Percentiles rank a stretch among this genome's conserved stretches.
Conservation (phyloP, 2,888 invertebrate genomes). For the Drosophila prolongata region DNA sequence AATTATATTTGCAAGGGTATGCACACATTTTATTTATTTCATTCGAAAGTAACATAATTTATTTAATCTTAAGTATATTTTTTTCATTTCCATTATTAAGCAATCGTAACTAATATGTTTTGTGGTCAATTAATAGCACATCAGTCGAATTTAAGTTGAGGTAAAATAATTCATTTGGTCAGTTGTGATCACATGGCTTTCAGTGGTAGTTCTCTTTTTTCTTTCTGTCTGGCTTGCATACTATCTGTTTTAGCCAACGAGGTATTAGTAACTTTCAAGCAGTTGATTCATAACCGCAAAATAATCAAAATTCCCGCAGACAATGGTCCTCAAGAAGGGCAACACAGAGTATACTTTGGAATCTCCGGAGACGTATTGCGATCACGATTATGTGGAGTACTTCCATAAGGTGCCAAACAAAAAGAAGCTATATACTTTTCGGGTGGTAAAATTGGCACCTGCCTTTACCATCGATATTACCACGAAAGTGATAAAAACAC, state of each 20-base stretch:
- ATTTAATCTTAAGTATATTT: too few relatives aligned
- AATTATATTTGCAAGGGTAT: too few relatives aligned
- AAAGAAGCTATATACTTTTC: conserved; percentile 34
- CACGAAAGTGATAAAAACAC: conserved; percentile 9
- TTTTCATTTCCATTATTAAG: background rate
- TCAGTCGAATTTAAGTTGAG: background rate
- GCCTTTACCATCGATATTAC: conserved; percentile 35
- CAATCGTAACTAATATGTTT: conserved; percentile 3
- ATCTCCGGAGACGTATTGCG: conserved; percentile 29
- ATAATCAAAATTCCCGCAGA: background rate
- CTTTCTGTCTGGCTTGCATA: conserved; percentile 8
- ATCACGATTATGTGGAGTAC: conserved; percentile 39
- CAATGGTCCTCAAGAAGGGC: conserved; percentile 7
- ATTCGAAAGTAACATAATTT: too few relatives aligned
- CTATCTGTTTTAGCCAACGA: background rate
- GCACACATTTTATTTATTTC: too few relatives aligned
- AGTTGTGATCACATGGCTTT: conserved; percentile 18
- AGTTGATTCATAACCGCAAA: background rate
- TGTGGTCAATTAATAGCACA: conserved; percentile 31
- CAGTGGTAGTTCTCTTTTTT: background rate
- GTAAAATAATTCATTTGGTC: background rate
- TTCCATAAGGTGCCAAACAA: conserved; percentile 25
- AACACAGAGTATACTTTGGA: conserved; percentile 14
- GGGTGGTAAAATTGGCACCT: conserved; percentile 12
- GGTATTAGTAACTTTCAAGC: background rate